phyloP scores from a whole-genome alignment of 2,888 invertebrate genomes.

The Nephrotoma guestfalica region DNA sequence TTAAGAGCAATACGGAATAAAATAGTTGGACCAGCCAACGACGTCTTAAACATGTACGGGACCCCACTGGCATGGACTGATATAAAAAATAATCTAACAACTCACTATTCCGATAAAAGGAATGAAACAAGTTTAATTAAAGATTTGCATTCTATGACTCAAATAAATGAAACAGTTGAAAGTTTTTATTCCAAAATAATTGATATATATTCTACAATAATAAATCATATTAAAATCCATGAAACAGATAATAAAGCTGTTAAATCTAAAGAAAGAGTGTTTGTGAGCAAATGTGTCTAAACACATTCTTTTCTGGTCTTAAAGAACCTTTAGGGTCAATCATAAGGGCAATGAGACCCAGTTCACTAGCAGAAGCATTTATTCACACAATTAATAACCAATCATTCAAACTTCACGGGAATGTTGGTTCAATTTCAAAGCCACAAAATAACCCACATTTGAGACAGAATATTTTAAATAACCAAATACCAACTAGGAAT shows the following conservation, averaged over 20 bases:
- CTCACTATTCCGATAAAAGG: too few species aligned
- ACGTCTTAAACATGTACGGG: too few species aligned
- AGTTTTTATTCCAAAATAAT: constrained; percentile 14
- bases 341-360: constrained; percentile 5
- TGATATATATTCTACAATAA: constrained; percentile 14
- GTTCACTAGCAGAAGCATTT: not conserved
- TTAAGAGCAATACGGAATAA: too few species aligned
- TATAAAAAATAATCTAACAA: too few species aligned
- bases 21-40: too few species aligned
- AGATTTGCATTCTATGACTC: constrained; percentile 11
- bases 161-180: constrained; percentile 12
- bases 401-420: not conserved
- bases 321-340: constrained; percentile 1
- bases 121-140: too few species aligned
- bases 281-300: not conserved
- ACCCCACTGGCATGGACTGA: too few species aligned
- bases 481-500: not conserved
- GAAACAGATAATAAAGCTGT: constrained; percentile 12
- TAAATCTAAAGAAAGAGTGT: not conserved
- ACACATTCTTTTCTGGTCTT: not conserved
- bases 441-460: not conserved
- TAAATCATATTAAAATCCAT: constrained; percentile 13
- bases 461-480: not conserved
- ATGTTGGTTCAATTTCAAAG: not conserved
- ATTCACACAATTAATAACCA: not conserved